Percentiles rank a stretch among this genome's conserved stretches.
phyloP scores from a whole-genome alignment of 1,140 invertebrate species.

The Leptopilina boulardi region DNA sequence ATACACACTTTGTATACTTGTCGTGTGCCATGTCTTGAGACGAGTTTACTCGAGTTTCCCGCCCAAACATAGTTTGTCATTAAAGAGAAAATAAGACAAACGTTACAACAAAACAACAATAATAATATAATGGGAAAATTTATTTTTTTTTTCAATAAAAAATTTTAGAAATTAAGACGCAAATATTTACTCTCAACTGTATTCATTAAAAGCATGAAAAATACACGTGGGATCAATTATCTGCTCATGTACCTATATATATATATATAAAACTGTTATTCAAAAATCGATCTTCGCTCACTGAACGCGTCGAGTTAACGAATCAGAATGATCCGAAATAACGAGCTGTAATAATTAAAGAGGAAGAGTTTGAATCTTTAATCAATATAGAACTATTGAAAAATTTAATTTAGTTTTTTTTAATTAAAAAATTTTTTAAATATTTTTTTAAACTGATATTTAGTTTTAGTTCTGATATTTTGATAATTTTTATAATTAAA shows the following conservation, averaged over 20 bases:
- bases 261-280: neutral
- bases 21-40: neutral
- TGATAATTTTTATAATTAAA: too few species aligned
- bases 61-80: neutral
- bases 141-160: too few species aligned
- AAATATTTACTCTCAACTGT: too few species aligned
- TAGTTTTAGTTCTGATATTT: too few species aligned
- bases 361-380: neutral
- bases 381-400: neutral
- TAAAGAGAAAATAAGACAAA: neutral
- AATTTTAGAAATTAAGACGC: too few species aligned
- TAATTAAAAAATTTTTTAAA: too few species aligned
- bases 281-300: neutral
- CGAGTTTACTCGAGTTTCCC: neutral
- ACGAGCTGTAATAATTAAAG: neutral
- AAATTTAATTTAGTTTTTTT: too few species aligned
- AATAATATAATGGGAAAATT: neutral
- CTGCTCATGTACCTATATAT: neutral
- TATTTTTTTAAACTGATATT: too few species aligned
- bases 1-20: neutral
- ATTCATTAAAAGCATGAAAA: neutral
- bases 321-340: slow-evolving; percentile 7
- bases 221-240: slow-evolving; percentile 8
- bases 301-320: neutral
- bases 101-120: neutral